Evolutionary conservation across 2,888 invertebrate species (phyloP), one percentile per base, ranked within the genome.

Genomic region (Phaonia tiefii): DNA sequence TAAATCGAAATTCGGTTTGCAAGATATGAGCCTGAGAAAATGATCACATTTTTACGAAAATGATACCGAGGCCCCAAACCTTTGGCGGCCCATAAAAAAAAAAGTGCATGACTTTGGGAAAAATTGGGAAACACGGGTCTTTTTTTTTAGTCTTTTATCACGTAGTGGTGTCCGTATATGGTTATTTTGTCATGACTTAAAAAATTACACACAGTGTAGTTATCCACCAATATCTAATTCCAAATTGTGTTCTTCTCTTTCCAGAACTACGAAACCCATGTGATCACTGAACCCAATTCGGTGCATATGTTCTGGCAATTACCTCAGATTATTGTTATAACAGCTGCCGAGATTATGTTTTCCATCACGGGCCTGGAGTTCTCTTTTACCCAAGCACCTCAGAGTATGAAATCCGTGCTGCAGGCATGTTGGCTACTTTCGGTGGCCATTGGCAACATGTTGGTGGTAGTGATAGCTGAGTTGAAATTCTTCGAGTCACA

Each of bases 301-400:
- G 89, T 98, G 1, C 95, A 96, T 86, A 96, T 98, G 87, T 89
- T 96, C 3, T 91, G 91, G 91, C 93, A 98, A 86, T 88, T 99
- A 20, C 99, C 99, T 0, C 99, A 99, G 89, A 98, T 98, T 88
- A 91, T 98, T 65, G 92, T 98, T 15, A 95, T 99, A 86, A 98
- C 99, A 0, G 93, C 95, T 86, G 99, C 95, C 0, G 99, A 99
- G 91, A 96, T 99, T 51, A 96, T 99, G 95, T 98, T 98, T 90
- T 97, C 98, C 0, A 95, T 99, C 26, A 98, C 99, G 0, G 99
- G 99, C 0, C 92, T 99, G 22, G 96, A 98, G 89, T 99, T 99
- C 91, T 96, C 98, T 0, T 99, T 98, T 90, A 96, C 98, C 0
- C 97, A 97, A 92, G 97, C 99, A 0, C 98, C 99, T 0, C 89